These are phyloP conservation scores for Lerema accius DNA, from an alignment of 1,140 invertebrate species.

Conservation along the genomic window DNA sequence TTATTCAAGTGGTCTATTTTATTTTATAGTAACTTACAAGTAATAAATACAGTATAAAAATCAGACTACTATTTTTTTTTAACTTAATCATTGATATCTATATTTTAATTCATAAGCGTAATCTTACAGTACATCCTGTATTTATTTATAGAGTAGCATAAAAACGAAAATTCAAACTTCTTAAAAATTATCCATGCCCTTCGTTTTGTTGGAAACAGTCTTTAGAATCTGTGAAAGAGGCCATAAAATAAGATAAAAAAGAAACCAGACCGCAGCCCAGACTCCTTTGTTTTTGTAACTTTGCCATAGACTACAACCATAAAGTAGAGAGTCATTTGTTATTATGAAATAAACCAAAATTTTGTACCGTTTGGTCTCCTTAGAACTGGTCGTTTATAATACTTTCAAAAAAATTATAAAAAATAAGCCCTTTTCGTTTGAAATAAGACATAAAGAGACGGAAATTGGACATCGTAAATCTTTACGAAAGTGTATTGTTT, in stretches of 20 bases:
- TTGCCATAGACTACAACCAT: not conserved
- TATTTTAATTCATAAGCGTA: no score
- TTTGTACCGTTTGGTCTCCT: no score
- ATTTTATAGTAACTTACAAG: no score
- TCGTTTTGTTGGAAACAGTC: constrained; percentile 4
- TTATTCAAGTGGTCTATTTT: no score
- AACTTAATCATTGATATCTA: no score
- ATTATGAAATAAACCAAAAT: no score
- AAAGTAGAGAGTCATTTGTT: no score
- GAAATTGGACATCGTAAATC: not conserved
- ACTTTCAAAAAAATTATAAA: no score
- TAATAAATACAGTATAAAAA: no score
- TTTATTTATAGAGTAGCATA: not conserved
- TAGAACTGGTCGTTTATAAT: no score
- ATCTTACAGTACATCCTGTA: not conserved
- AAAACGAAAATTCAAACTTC: not conserved
- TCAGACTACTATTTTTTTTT: no score
- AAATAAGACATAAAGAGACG: not conserved
- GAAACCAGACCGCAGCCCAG: not conserved
- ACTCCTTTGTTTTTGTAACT: not conserved
- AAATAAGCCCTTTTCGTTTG: no score
- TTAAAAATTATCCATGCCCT: constrained; percentile 1
- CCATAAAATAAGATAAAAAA: constrained; percentile 4
- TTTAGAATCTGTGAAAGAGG: constrained; percentile 5
- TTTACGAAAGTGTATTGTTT: not conserved